Conservation (phyloP, 1,140 invertebrate species). For the Delia radicum region DNA sequence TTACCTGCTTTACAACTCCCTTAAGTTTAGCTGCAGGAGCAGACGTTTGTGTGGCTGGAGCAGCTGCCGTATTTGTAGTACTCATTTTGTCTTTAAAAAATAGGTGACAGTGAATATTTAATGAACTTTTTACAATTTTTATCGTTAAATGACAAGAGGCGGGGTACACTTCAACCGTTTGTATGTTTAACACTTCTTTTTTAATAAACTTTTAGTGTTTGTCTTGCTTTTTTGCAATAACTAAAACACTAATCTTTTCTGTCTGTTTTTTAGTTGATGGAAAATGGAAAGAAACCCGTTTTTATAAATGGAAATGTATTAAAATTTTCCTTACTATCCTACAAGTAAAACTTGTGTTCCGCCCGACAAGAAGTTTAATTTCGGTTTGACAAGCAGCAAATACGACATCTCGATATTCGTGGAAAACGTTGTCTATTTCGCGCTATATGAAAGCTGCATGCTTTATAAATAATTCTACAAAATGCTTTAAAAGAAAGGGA, state of each 20-base stretch:
- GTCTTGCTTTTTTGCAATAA: constrained; percentile 8
- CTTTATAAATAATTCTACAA: neutral
- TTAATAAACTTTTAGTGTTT: constrained; percentile 2
- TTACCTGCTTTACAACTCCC: constrained; percentile 53
- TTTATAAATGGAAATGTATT: constrained; percentile 10
- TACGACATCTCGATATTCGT: constrained; percentile 17
- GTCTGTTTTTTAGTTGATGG: constrained; percentile 2
- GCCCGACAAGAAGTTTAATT: constrained; percentile 28
- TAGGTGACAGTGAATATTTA: constrained; percentile 26
- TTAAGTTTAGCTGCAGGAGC: constrained; percentile 43
- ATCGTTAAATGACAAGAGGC: neutral
- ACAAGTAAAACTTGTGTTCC: constrained; percentile 21
- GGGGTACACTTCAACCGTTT: constrained; percentile 14
- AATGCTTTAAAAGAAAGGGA: neutral
- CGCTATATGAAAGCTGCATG: neutral
- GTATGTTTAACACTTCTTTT: neutral
- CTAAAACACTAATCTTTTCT: neutral
- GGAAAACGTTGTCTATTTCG: neutral
- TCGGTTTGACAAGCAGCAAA: constrained; percentile 29
- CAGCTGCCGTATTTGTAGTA: constrained; percentile 52
- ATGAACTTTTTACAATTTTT: constrained; percentile 7
- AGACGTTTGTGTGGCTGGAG: constrained; percentile 37
- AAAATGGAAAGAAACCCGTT: constrained; percentile 13
- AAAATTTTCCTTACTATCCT: constrained; percentile 9
- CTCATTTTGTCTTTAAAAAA: constrained; percentile 38